Percentiles rank a stretch among this genome's conserved stretches.
phyloP scores from a whole-genome alignment of 2,113 vertebrate genomes.

The Cisticola juncidis region DNA sequence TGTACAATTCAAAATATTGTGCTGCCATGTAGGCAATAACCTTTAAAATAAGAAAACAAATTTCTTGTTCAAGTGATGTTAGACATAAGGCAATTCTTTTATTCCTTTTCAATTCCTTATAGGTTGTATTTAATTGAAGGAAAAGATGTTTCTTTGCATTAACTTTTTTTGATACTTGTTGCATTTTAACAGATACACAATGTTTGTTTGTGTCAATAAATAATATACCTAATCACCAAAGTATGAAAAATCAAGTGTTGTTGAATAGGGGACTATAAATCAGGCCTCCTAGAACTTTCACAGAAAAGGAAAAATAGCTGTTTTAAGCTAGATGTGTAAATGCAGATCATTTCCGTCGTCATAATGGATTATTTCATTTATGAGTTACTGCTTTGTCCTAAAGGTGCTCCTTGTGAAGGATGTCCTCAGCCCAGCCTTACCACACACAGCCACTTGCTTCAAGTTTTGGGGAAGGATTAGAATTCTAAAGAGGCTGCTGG shows the following conservation, averaged over 20 bases:
- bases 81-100: neutral
- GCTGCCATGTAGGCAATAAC: neutral
- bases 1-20: neutral
- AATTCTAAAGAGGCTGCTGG: slow-evolving; percentile 26
- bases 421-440: neutral
- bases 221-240: slow-evolving; percentile 53
- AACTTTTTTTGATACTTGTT: slow-evolving; percentile 54
- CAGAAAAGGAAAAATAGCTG: slow-evolving; percentile 6
- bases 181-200: slow-evolving; percentile 58
- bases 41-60: neutral
- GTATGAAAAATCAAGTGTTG: slow-evolving; percentile 26
- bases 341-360: neutral
- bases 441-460: neutral
- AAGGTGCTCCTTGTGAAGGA: neutral
- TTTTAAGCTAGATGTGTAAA: neutral
- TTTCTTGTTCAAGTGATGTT: neutral
- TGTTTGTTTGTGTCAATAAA: slow-evolving; percentile 50
- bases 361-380: slow-evolving; percentile 20
- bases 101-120: slow-evolving; percentile 14
- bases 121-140: slow-evolving; percentile 52
- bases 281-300: slow-evolving; percentile 24
- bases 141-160: slow-evolving; percentile 51
- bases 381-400: slow-evolving; percentile 21
- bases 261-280: slow-evolving; percentile 42
- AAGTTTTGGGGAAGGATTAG: slow-evolving; percentile 16